Conservation (phyloP, 2,113 vertebrate genomes). For the Ellobius talpinus region DNA sequence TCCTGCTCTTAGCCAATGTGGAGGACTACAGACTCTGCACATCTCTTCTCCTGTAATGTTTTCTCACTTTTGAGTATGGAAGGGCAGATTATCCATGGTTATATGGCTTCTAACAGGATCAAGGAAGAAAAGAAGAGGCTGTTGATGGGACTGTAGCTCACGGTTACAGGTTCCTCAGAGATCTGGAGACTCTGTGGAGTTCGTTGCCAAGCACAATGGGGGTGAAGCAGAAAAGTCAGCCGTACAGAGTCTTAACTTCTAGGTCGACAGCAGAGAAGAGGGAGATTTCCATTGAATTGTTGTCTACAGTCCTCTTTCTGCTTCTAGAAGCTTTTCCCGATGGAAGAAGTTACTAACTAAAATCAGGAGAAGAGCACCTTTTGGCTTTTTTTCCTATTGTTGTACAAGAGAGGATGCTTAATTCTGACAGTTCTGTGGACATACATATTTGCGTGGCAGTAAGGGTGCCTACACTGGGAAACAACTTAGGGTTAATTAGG, state of each 20-base stretch:
- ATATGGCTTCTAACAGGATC: conserved; percentile 1
- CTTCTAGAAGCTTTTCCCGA: conserved; percentile 13
- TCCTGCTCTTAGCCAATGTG: neutral
- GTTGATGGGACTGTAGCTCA: neutral
- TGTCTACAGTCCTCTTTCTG: neutral
- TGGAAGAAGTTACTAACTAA: neutral
- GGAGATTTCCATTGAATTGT: neutral
- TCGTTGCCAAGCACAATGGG: neutral
- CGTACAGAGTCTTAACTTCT: neutral
- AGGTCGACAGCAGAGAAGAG: neutral
- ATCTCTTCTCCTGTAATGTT: neutral
- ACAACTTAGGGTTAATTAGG: neutral
- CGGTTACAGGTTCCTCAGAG: conserved; percentile 2
- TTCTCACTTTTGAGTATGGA: neutral
- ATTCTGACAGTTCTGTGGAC: neutral
- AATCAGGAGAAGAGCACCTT: neutral
- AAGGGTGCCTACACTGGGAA: neutral
- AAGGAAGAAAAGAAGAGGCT: neutral
- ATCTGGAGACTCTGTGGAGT: neutral
- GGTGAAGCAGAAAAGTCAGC: neutral
- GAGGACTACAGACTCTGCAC: neutral
- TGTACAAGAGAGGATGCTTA: neutral
- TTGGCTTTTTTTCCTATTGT: neutral
- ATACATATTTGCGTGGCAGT: neutral
- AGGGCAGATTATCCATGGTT: neutral